Conservation (phyloP, 2,888 invertebrate genomes). For the Timema cristinae region DNA sequence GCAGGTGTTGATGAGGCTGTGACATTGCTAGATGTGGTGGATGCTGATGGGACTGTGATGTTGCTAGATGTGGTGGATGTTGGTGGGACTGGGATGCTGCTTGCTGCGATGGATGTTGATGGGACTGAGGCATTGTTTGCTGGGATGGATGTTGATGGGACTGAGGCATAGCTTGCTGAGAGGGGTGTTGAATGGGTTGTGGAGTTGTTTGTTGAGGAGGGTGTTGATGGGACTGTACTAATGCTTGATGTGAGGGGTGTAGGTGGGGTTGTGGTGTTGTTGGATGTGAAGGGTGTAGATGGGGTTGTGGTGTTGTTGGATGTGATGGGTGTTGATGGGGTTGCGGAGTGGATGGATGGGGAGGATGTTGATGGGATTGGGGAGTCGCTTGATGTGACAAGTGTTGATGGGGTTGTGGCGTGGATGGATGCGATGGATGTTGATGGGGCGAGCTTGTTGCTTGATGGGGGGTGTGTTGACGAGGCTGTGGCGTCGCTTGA, state of each 20-base stretch:
- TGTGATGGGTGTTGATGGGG: conserved; percentile 14
- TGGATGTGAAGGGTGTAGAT: conserved; percentile 20
- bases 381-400: conserved; percentile 11
- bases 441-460: conserved; percentile 15
- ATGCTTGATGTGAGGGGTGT: no score
- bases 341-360: conserved; percentile 21
- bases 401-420: conserved; percentile 20
- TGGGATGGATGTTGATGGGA: conserved; percentile 21
- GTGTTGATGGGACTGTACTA: no score
- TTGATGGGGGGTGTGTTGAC: conserved; percentile 12
- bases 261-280: conserved; percentile 16
- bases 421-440: conserved; percentile 17
- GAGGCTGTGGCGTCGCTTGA: conserved; percentile 15
- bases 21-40: conserved; percentile 16
- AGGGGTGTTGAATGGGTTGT: no score
- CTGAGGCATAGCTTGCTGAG: not conserved
- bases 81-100: conserved; percentile 22
- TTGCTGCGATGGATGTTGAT: conserved; percentile 20
- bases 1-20: conserved; percentile 12
- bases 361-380: conserved; percentile 13
- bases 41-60: conserved; percentile 22
- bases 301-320: conserved; percentile 18
- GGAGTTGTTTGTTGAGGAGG: no score
- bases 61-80: conserved; percentile 18
- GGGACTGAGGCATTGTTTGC: conserved; percentile 9